phyloP scores from a whole-genome alignment of 2,797 vertebrate genomes.

The Rhinoraja longicauda region DNA sequence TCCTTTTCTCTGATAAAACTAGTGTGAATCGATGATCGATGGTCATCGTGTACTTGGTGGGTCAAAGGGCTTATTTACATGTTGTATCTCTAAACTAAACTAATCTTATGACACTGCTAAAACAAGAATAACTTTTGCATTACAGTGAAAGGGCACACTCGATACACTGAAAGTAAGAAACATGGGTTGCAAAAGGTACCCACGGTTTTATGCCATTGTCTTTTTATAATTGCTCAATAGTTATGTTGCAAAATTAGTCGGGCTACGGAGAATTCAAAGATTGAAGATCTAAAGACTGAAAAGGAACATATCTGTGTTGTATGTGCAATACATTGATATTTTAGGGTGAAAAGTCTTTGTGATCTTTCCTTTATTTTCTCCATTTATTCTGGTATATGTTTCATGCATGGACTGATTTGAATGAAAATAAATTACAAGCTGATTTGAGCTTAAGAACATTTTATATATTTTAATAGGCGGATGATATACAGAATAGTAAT shows the following conservation, averaged over 20 bases:
- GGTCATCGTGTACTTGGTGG: no score
- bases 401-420: not conserved
- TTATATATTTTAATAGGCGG: not conserved
- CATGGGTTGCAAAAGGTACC: not conserved
- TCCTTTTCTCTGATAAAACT: no score
- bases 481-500: not conserved
- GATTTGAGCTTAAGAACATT: not conserved
- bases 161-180: not conserved
- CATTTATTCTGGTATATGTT: not conserved
- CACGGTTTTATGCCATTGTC: no score
- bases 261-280: not conserved
- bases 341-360: not conserved
- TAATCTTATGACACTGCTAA: not conserved
- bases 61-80: no score
- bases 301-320: not conserved
- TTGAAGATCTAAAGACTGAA: not conserved
- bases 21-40: no score
- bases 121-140: not conserved
- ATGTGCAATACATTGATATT: not conserved
- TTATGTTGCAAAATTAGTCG: not conserved
- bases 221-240: not conserved
- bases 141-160: not conserved
- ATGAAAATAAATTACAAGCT: not conserved
- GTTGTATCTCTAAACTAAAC: no score
- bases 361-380: not conserved